Percentiles rank a stretch among this genome's conserved stretches.
Evolutionary conservation across 2,888 invertebrate species (phyloP).

Genomic region (Tanypteryx hageni): DNA sequence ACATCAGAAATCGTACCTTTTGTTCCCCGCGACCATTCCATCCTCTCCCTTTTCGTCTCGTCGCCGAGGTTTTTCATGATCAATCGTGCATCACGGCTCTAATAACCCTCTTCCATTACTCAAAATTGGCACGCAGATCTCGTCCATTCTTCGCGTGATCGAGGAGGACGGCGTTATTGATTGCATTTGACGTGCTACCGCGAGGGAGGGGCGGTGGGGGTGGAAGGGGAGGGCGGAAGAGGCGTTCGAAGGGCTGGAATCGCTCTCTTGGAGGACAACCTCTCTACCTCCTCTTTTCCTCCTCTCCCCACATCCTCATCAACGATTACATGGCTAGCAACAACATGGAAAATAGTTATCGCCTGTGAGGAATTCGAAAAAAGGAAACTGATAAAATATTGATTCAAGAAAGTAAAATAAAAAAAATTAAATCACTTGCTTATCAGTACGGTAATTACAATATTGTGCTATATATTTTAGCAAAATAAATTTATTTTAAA

Average conservation of each 20-base stretch:
- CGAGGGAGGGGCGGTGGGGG: neutral
- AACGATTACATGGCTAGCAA: no score
- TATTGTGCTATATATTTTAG: no score
- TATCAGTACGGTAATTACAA: no score
- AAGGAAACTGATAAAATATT: no score
- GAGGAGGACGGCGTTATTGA: neutral
- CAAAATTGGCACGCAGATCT: slow-evolving; percentile 28
- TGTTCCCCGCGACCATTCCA: neutral
- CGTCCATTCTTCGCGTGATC: neutral
- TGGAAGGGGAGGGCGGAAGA: no score
- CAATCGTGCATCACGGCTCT: neutral
- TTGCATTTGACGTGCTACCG: neutral
- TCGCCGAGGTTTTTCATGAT: neutral
- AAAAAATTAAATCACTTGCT: no score
- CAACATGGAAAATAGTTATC: no score
- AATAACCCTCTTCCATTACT: slow-evolving; percentile 35
- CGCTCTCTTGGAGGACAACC: neutral
- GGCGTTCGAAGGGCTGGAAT: no score
- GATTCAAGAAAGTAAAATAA: no score
- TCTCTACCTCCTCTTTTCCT: neutral
- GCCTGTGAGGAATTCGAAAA: no score
- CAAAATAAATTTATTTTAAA: no score
- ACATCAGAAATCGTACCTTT: neutral
- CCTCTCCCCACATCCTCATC: no score
- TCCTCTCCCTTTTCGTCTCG: neutral